Conservation (phyloP, 2,797 vertebrate genomes). For the Premnoplex brunnescens region DNA sequence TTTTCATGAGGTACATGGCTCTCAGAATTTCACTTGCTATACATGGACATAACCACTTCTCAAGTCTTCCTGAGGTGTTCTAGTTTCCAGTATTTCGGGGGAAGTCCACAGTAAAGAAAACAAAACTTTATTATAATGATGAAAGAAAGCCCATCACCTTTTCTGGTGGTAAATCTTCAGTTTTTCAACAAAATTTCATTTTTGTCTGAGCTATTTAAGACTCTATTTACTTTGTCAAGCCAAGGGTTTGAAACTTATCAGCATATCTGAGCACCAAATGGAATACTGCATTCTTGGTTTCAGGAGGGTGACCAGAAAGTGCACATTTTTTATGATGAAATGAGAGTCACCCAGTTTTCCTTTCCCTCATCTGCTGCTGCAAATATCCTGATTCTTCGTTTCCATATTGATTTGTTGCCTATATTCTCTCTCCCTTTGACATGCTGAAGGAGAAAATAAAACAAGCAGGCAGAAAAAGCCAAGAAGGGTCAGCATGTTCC, state of each 20-base stretch:
- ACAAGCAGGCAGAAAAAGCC: background rate
- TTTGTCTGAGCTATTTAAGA: background rate
- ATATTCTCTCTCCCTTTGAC: background rate
- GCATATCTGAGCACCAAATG: background rate
- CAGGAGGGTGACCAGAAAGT: background rate
- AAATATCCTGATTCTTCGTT: conserved; percentile 22
- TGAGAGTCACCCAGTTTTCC: background rate
- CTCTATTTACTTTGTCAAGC: background rate
- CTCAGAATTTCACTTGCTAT: background rate
- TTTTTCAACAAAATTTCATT: background rate
- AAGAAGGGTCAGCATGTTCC: background rate
- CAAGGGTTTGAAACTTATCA: background rate
- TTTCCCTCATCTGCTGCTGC: background rate
- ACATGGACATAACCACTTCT: background rate
- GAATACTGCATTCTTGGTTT: background rate
- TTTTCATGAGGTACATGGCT: background rate
- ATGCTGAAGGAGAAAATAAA: conserved; percentile 28
- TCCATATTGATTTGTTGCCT: conserved; percentile 37
- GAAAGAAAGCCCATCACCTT: background rate
- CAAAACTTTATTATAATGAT: background rate
- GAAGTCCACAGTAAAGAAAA: background rate
- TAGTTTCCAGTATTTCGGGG: background rate
- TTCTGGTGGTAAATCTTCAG: background rate
- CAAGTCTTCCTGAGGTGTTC: background rate
- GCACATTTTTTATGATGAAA: background rate